Conservation (phyloP, 2,888 invertebrate genomes). For the Dynastes tityus region DNA sequence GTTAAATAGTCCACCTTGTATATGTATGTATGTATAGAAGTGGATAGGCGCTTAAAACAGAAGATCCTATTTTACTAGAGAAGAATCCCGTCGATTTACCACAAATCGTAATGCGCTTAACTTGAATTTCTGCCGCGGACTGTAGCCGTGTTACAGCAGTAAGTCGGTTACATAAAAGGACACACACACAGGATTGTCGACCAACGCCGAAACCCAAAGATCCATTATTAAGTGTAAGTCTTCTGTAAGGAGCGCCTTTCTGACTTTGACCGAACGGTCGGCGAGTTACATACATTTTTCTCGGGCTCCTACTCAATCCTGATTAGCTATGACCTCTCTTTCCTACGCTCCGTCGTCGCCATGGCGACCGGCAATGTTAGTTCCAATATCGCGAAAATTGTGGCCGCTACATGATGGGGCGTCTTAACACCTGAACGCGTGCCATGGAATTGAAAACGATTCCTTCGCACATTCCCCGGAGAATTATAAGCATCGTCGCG, state of each 20-base stretch:
- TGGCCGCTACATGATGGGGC: conserved; percentile 50
- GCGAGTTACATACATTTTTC: conserved; percentile 54
- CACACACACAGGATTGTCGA: neutral
- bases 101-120: too few species aligned
- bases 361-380: conserved; percentile 39
- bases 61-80: too few species aligned
- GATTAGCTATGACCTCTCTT: conserved; percentile 48
- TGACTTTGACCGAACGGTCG: conserved; percentile 54
- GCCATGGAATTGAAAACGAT: conserved; percentile 49
- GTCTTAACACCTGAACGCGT: conserved; percentile 51
- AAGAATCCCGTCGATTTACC: too few species aligned
- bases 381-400: conserved; percentile 52
- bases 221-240: conserved; percentile 55
- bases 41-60: too few species aligned
- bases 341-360: conserved; percentile 18
- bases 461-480: conserved; percentile 32
- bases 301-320: conserved; percentile 50
- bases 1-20: too few species aligned
- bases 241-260: conserved; percentile 54
- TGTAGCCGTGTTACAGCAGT: neutral
- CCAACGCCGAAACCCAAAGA: neutral
- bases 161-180: conserved; percentile 1
- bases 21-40: too few species aligned
- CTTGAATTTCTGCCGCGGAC: too few species aligned
- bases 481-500: conserved; percentile 37